phyloP scores from a whole-genome alignment of 2,797 vertebrate species.

The Zenarchopterus dispar region DNA sequence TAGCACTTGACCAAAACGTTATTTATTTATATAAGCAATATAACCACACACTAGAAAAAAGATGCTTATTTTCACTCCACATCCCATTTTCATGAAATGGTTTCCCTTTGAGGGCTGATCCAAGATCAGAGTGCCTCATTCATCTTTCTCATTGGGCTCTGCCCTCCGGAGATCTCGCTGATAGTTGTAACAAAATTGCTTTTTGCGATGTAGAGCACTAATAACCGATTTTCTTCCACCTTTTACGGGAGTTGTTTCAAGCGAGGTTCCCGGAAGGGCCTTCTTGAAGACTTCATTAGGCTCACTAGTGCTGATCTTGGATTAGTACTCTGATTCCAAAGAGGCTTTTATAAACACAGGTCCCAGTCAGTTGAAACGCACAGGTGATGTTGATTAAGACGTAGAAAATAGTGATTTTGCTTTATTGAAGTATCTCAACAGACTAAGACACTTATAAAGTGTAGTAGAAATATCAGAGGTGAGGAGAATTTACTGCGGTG shows the following conservation, averaged over 20 bases:
- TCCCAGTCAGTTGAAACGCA: conserved; percentile 64
- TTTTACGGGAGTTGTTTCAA: too few species aligned
- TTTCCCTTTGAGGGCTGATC: conserved; percentile 49
- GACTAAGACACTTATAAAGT: conserved; percentile 79
- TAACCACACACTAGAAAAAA: conserved; percentile 76
- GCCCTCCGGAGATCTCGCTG: conserved; percentile 19
- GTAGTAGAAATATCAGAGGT: conserved; percentile 78
- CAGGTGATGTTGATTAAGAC: conserved; percentile 58
- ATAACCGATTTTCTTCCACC: too few species aligned
- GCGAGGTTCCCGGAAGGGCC: conserved; percentile 41
- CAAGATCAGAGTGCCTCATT: conserved; percentile 50
- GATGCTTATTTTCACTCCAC: conserved; percentile 64
- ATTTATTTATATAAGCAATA: conserved; percentile 79
- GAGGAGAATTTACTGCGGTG: conserved; percentile 73
- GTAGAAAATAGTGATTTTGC: conserved; percentile 79
- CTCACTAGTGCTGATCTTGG: conserved; percentile 50
- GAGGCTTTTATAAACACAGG: conserved; percentile 60
- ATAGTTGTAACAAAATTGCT: conserved; percentile 30
- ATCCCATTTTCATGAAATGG: conserved; percentile 62
- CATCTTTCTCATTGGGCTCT: not conserved
- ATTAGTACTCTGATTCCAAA: conserved; percentile 49
- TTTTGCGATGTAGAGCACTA: not conserved
- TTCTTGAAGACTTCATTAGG: conserved; percentile 26
- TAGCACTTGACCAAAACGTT: conserved; percentile 72
- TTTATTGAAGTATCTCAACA: conserved; percentile 78